phyloP scores from a whole-genome alignment of 2,797 vertebrate species.

The Tragopan temminckii region DNA sequence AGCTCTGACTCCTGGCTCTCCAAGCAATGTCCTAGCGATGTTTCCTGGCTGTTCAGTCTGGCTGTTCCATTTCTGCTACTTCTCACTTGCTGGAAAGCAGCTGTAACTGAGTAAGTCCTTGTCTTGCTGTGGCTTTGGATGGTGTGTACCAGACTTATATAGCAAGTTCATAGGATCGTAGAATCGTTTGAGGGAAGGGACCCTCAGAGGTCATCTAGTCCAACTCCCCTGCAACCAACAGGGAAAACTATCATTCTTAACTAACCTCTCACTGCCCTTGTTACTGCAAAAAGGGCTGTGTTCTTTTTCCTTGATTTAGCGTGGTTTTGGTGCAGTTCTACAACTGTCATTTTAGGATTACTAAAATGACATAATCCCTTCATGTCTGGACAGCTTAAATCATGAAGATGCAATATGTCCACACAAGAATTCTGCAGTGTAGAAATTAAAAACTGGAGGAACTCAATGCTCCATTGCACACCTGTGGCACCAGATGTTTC shows the following conservation, averaged over 20 bases:
- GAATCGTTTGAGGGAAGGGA: too few relatives aligned
- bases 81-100: constrained; percentile 12
- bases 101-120: not conserved
- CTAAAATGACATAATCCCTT: not conserved
- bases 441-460: not conserved
- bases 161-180: not conserved
- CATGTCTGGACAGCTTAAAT: not conserved
- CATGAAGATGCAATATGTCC: not conserved
- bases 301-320: not conserved
- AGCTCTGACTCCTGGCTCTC: not conserved
- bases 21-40: not conserved
- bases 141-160: not conserved
- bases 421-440: not conserved
- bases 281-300: not conserved
- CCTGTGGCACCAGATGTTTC: not conserved
- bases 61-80: not conserved
- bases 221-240: too few relatives aligned
- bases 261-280: not conserved
- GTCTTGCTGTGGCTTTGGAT: not conserved
- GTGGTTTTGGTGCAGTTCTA: not conserved
- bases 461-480: not conserved
- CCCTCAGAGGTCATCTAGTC: too few relatives aligned
- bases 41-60: not conserved
- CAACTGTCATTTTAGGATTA: not conserved
- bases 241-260: not conserved